Evolutionary conservation across 1,140 invertebrate genomes (phyloP).

Genomic region (Conus betulinus): DNA sequence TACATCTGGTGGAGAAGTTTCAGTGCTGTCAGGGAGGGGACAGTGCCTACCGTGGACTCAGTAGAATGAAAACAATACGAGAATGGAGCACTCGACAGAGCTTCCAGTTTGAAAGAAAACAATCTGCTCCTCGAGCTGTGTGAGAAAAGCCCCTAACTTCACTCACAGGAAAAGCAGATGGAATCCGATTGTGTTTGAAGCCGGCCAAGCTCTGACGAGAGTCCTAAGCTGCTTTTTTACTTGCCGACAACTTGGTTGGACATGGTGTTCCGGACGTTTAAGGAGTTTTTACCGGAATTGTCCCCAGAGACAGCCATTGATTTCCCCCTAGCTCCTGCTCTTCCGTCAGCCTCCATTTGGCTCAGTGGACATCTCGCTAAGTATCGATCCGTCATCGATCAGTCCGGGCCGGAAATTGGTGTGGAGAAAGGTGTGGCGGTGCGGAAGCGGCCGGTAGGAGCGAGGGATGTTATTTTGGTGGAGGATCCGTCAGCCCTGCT

Average conservation of each 20-base stretch:
- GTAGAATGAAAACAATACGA: no score
- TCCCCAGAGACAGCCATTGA: not conserved
- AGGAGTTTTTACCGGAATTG: not conserved
- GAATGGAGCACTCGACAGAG: no score
- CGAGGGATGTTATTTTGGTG: not conserved
- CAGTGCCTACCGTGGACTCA: no score
- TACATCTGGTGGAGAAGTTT: no score
- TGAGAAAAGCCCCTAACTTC: no score
- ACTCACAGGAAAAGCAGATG: not conserved
- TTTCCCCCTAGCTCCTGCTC: not conserved
- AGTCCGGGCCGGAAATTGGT: conserved; percentile 3
- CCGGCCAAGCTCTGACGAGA: not conserved
- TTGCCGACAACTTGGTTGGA: not conserved
- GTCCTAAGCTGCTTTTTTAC: not conserved
- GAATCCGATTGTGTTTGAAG: not conserved
- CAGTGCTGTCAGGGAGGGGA: no score
- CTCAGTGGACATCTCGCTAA: conserved; percentile 1
- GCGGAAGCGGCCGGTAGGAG: not conserved
- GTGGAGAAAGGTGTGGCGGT: not conserved
- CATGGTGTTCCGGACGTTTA: not conserved
- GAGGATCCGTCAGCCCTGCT: not conserved
- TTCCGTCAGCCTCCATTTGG: conserved; percentile 1
- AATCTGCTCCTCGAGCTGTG: no score
- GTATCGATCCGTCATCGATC: not conserved
- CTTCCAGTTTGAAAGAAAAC: no score